These are phyloP conservation scores for Nomada fabriciana DNA, from an alignment of 2,888 invertebrate species.

Conservation along the genomic window DNA sequence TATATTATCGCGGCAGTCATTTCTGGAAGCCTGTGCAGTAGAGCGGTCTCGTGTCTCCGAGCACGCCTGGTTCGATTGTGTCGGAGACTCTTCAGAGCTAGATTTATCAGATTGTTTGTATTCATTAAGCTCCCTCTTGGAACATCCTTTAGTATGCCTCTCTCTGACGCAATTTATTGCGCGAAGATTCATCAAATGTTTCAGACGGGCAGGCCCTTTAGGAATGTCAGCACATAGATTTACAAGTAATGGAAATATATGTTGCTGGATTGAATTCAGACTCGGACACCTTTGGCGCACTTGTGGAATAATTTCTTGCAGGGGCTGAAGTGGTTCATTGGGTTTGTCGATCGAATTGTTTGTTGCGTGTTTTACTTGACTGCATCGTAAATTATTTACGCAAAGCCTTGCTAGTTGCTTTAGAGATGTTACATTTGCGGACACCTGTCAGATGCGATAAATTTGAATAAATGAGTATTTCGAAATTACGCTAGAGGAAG, in stretches of 20 bases:
- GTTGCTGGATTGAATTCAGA: background rate
- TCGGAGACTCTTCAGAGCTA: background rate
- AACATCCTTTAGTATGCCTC: background rate
- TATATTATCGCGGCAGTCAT: background rate
- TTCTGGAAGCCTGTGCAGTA: background rate
- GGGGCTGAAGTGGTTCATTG: too few relatives aligned
- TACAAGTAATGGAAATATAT: background rate
- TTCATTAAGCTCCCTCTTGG: background rate
- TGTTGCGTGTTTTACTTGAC: background rate
- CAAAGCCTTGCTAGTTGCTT: background rate
- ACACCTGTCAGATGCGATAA: slow-evolving; percentile 32
- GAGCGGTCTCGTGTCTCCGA: too few relatives aligned
- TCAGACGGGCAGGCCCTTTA: background rate
- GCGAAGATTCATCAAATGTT: background rate
- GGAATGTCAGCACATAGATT: background rate
- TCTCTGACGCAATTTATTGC: background rate
- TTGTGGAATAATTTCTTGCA: background rate
- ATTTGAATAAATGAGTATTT: background rate
- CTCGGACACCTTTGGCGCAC: background rate
- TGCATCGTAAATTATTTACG: background rate
- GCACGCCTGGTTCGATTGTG: background rate
- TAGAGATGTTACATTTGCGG: slow-evolving; percentile 16
- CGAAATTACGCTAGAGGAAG: too few relatives aligned
- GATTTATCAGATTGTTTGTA: background rate
- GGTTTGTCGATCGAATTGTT: background rate